Evolutionary conservation across 1,140 invertebrate genomes (phyloP), one percentile per base, ranked within the genome.

Genomic region (Leptinotarsa defecta): DNA sequence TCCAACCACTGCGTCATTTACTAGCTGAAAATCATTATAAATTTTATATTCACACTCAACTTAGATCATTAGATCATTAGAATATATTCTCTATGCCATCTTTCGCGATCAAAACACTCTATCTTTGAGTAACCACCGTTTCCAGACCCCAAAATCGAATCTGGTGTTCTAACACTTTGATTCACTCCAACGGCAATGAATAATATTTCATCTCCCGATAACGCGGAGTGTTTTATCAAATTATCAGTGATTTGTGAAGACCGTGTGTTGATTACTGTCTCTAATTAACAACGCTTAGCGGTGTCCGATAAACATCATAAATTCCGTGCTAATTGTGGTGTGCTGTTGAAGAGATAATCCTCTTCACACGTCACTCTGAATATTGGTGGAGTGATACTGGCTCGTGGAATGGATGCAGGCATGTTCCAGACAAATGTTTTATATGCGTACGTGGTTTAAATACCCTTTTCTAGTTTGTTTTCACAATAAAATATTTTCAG

Each of bases 251-350:
- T 77, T 77, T 77, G 76, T 69, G 63, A 62, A 77, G 76, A 68
- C 69, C 69, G 76, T 64, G 52, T 75, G 73, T 75, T 77, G 73
- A 77, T 77, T 77, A 69, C 73, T 71, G 64, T 64, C 24, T 75
- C 71, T 73, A 77, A 77, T 77, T 77, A 74, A 57, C 52, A 57
- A 71, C 62, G 70, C 63, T 69, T 71, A 74, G 63, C 13, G 24
- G 17, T 65, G 24, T 22, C 24, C n/a, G 67, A 68, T 68, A 74
- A 72, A 63, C 15, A 68, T 65, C 52, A 78, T 78, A 78, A 78
- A 78, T 76, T 75, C 74, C 63, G 69, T 62, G 70, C 74, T 78
- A 78, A 78, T 78, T 78, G 77, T 68, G 74, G 74, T 57, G 64
- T 74, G 67, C 65, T 78, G 67, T 57, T 78, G 68, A 75, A 75